phyloP scores from a whole-genome alignment of 37 sponge, comb jelly and placozoan genomes.

The Chondrilla cf. caribensis region DNA sequence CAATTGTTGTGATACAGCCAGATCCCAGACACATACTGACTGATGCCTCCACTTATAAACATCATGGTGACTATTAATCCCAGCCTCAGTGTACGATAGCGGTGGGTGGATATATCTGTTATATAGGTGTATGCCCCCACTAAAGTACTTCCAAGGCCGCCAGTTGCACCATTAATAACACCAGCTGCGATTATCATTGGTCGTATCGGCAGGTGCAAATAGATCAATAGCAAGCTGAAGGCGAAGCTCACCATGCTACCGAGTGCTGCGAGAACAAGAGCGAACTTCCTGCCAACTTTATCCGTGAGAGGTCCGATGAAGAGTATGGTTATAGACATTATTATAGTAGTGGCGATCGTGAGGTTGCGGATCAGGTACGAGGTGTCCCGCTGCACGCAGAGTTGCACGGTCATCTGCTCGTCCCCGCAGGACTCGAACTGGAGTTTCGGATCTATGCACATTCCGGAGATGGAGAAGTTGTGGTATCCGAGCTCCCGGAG shows the following conservation, averaged over 20 bases:
- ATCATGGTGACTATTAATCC: slow-evolving; percentile 32
- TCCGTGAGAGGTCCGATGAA: slow-evolving; percentile 50
- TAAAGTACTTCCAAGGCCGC: slow-evolving; percentile 43
- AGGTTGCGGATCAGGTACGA: slow-evolving; percentile 1
- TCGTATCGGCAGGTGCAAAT: slow-evolving; percentile 17
- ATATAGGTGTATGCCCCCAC: slow-evolving; percentile 41
- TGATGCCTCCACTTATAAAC: slow-evolving; percentile 33
- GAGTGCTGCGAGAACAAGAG: slow-evolving; percentile 16
- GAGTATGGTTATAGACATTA: slow-evolving; percentile 33
- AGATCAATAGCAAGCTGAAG: neutral
- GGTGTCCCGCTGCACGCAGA: slow-evolving; percentile 21
- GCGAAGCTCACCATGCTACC: slow-evolving; percentile 21
- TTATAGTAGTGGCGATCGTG: neutral
- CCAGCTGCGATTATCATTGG: neutral
- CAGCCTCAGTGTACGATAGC: slow-evolving; percentile 36
- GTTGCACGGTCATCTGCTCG: neutral
- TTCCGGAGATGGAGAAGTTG: neutral
- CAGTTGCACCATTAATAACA: slow-evolving; percentile 22
- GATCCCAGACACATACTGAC: slow-evolving; percentile 25
- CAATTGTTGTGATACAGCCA: slow-evolving; percentile 46
- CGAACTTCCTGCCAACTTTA: slow-evolving; percentile 34
- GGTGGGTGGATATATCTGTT: slow-evolving; percentile 41
- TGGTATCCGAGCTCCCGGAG: neutral
- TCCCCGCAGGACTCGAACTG: neutral
- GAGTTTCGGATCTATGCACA: neutral